These are phyloP conservation scores for Vireo griseus DNA, from an alignment of 2,797 vertebrate species.

Conservation along the genomic window DNA sequence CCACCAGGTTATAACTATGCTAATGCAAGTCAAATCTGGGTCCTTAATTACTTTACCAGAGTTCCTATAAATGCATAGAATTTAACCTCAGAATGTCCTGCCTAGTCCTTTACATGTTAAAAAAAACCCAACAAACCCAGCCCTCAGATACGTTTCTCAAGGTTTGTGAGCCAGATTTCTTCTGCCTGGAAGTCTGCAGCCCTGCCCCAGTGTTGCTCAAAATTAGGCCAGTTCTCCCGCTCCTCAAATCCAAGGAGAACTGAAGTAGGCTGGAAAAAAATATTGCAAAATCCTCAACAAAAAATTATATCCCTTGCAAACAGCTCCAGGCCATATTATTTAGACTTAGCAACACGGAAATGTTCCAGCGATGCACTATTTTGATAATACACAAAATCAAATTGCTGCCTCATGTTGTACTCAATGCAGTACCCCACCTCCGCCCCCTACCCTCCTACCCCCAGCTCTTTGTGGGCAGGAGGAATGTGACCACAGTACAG, in stretches of 20 bases:
- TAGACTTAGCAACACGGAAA: neutral
- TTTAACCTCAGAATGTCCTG: conserved; percentile 59
- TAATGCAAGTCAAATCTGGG: conserved; percentile 61
- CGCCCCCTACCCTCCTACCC: neutral
- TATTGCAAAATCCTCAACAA: neutral
- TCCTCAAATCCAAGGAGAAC: neutral
- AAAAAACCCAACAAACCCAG: neutral
- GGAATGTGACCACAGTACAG: neutral
- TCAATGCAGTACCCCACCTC: neutral
- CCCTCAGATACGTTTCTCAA: conserved; percentile 13
- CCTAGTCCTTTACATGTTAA: neutral
- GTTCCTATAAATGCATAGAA: conserved; percentile 55
- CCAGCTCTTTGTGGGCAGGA: neutral
- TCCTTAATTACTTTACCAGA: conserved; percentile 67
- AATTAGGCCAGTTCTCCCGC: neutral
- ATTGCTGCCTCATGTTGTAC: neutral
- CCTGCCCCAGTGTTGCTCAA: neutral
- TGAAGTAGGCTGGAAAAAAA: neutral
- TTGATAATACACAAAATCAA: neutral
- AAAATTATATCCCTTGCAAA: neutral
- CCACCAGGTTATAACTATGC: conserved; percentile 61
- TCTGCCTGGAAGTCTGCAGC: neutral
- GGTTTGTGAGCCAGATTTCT: neutral
- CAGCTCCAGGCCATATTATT: neutral
- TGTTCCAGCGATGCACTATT: neutral